Base-by-base conservation (phyloP, 2,113 vertebrate species). In the Chelonoidis abingdonii region DNA sequence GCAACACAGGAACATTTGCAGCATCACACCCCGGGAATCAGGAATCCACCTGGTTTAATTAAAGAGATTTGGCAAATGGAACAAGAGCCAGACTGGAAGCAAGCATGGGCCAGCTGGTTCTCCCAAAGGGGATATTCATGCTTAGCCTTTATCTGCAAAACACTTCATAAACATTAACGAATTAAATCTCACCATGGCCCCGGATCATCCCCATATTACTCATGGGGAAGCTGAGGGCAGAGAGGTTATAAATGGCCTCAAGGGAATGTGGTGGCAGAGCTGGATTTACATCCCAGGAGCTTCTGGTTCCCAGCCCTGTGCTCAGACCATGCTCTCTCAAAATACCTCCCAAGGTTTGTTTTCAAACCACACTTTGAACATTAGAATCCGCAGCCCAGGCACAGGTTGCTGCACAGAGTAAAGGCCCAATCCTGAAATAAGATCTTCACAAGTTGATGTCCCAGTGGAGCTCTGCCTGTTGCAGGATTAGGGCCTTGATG, bases 241-340 rank as follows among this genome's bases (percentile, higher is more conserved):
- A 80, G 83, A 88, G 78, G 35, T 84, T 96, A 97, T 95, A 94
- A 49, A 1, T 95, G 89, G 95, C 95, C 97, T 1, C 78, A 6
- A 94, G 95, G 88, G 83, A 95, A 97, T 80, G 76, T 89, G 87
- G 93, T 0, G 44, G 84, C 44, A 96, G 81, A 86, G 1, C 11
- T 93, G 90, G 94, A 97, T 93, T 95, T 95, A 89, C 93, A 97
- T 92, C 94, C 80, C 47, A 65, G 14, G 52, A 80, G 41, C 59
- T 97, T 91, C 95, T 56, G 88, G 75, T 76, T 97, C 88, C 93
- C 92, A 95, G 94, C 87, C n/a, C 92, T 83, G 65, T 16, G 90
- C 93, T 97, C 92, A 95, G 96, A 97, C 93, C 93, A 89, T 86
- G 89, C 79, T 97, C 86, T 84, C 94, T 89, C 79, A 85, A 95